Percentiles rank a stretch among this genome's conserved stretches.
Evolutionary conservation across 2,113 vertebrate species (phyloP).

Genomic region (Jaculus jaculus): DNA sequence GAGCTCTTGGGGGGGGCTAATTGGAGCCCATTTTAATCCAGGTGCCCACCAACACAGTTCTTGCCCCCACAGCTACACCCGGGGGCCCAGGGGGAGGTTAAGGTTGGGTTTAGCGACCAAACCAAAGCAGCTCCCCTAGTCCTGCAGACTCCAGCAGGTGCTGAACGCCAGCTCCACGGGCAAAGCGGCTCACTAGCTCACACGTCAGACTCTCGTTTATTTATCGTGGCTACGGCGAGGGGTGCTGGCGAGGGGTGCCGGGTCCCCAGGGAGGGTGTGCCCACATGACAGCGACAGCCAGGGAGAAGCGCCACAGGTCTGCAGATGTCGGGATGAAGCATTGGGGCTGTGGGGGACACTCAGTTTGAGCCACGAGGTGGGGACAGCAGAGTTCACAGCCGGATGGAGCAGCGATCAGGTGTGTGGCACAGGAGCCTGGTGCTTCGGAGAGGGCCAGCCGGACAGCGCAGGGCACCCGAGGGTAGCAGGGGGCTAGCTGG

Average conservation of each 20-base stretch:
- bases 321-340: too few relatives aligned
- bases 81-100: not conserved
- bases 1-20: not conserved
- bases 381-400: not conserved
- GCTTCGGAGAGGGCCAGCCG: too few relatives aligned
- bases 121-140: not conserved
- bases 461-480: accelerated
- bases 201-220: not conserved
- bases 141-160: not conserved
- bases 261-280: accelerated
- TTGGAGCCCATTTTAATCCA: not conserved
- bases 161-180: not conserved
- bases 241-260: not conserved
- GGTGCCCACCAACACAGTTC: not conserved
- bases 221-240: not conserved
- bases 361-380: too few relatives aligned
- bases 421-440: not conserved
- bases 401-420: not conserved
- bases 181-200: accelerated
- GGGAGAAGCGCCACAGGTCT: not conserved
- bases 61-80: not conserved
- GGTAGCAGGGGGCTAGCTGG: not conserved
- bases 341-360: too few relatives aligned
- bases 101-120: not conserved
- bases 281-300: not conserved